These are phyloP conservation scores for Gopherus evgoodei DNA, from an alignment of 2,113 vertebrate genomes.

Conservation along the genomic window DNA sequence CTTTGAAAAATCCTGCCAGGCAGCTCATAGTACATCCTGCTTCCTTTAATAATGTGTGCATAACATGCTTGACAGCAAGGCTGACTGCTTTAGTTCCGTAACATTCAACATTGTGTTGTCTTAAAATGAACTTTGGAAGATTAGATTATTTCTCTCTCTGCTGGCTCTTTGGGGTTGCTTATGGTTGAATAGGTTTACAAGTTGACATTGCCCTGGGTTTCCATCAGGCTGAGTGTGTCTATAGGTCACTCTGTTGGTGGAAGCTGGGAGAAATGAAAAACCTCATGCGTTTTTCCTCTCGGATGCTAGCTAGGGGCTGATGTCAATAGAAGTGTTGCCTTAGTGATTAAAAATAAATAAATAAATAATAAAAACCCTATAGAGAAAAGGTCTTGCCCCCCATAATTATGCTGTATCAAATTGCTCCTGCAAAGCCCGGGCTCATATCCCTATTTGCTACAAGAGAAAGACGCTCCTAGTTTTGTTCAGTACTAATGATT, in stretches of 20 bases:
- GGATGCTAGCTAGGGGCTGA: not conserved
- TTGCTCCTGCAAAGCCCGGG: not conserved
- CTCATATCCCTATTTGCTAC: not conserved
- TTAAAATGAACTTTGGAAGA: not conserved
- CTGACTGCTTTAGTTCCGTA: not conserved
- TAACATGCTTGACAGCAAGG: rapidly evolving
- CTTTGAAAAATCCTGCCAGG: not conserved
- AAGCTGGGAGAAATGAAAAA: not conserved
- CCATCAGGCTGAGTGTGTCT: not conserved
- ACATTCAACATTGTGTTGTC: not conserved
- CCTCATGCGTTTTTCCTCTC: rapidly evolving
- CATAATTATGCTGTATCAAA: not conserved
- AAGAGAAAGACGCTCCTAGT: not conserved
- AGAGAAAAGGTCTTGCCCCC: not conserved
- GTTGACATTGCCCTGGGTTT: not conserved
- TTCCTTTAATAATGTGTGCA: rapidly evolving
- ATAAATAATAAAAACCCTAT: no score
- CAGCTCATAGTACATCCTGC: rapidly evolving
- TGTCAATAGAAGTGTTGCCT: not conserved
- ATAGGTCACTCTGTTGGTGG: not conserved
- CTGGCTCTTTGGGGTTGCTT: not conserved
- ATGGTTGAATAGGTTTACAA: not conserved
- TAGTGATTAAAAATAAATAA: not conserved
- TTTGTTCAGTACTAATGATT: not conserved
- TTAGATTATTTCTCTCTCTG: not conserved